Base-by-base conservation (phyloP, 1,140 invertebrate genomes). In the Cylas formicarius region DNA sequence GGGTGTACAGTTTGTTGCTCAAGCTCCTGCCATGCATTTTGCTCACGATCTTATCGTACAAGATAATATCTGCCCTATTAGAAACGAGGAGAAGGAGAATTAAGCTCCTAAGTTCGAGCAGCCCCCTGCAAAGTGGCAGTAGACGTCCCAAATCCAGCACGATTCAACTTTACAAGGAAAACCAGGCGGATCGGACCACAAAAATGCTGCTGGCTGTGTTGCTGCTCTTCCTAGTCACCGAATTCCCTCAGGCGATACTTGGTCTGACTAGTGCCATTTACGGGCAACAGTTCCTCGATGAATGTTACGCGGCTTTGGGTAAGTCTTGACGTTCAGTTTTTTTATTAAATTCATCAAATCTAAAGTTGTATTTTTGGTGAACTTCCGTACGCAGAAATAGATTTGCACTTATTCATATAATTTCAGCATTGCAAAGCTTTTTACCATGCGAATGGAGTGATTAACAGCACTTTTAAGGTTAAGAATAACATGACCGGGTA, bases 131-230 rank as follows among this genome's bases (percentile, higher is more conserved):
- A 4, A 51, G 44, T 14, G 49, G 57, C 18, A 45, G 40, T 13
- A 33, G 32, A 13, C 23, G 32, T 4, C 20, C 18, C 4, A 29
- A 26, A 13, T 33, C 38, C 7, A 50, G 63, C 16, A 67, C 66
- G n/a, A 48, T 43, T 28, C 70, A 74, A 13, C 24, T 68, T 26
- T 80, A 79, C 50, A 80, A 80, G 47, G 79, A 82, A 41, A 75
- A 77, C 35, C 81, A 84, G 53, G 86, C 85, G 4, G 89, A 94
- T 65, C 75, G 88, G 13, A 97, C 93, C 0, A 98, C 93, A 0
- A 74, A 80, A 14, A 97, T 98, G 93, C 69, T 97, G 17, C 70
- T 97, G 10, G 90, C 90, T 0, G 83, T 98, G 0, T 74, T 97
- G 0, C 72, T 92, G 2, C 74, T 96, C 0, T 97, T 97, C 62